Conservation (phyloP, 2,888 invertebrate species). For the Cryptus armator region DNA sequence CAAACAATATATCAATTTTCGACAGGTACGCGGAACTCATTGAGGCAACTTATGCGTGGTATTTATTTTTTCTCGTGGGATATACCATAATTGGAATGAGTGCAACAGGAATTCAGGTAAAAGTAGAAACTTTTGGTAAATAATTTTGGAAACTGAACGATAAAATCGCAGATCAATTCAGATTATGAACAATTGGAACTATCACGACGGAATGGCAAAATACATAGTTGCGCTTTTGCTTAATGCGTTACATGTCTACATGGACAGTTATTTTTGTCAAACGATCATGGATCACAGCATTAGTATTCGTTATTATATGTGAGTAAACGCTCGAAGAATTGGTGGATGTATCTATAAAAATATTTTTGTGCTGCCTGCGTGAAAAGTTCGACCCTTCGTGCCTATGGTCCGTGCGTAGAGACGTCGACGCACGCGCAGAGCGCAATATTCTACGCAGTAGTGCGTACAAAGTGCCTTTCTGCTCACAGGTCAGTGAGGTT, state of each 20-base stretch:
- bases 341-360: not conserved
- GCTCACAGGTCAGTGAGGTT: too few relatives aligned
- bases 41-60: conserved; percentile 5
- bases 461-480: too few relatives aligned
- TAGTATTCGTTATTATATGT: not conserved
- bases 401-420: too few relatives aligned
- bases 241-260: not conserved
- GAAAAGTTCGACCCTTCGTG: too few relatives aligned
- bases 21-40: not conserved
- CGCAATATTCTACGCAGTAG: too few relatives aligned
- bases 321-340: not conserved
- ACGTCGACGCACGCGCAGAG: too few relatives aligned
- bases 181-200: not conserved
- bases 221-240: not conserved
- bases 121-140: not conserved
- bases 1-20: not conserved
- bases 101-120: not conserved
- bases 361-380: too few relatives aligned
- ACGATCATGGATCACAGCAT: not conserved
- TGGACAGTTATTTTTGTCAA: not conserved
- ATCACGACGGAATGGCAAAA: not conserved
- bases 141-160: not conserved
- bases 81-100: not conserved
- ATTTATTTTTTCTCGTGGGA: not conserved
- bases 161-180: not conserved